Percentiles rank a stretch among this genome's conserved stretches.
Evolutionary conservation across 1,140 invertebrate genomes (phyloP).

Genomic region (Diplogasteroides magnus): DNA sequence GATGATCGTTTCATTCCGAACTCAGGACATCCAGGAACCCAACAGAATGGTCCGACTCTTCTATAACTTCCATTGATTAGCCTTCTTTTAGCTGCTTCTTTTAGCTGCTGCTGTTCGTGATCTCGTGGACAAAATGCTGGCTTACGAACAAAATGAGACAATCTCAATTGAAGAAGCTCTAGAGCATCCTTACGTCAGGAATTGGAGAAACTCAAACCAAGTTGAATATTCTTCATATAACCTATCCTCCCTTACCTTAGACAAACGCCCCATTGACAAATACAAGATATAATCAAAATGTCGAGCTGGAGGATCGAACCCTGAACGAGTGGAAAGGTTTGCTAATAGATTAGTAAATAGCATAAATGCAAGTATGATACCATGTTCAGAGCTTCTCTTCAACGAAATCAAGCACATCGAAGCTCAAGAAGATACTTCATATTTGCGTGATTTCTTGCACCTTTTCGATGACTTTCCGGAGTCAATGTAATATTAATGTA

Average conservation of each 20-base stretch:
- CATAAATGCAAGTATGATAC: not conserved
- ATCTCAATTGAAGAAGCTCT: constrained; percentile 18
- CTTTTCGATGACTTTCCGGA: no score
- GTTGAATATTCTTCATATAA: not conserved
- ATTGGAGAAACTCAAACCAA: constrained; percentile 5
- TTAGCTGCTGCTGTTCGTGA: constrained; percentile 13
- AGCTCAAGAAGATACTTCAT: constrained; percentile 8
- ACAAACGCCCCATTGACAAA: not conserved
- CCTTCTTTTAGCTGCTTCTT: no score
- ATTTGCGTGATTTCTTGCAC: no score
- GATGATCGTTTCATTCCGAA: constrained; percentile 11
- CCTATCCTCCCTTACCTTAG: not conserved
- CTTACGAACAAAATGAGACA: constrained; percentile 13
- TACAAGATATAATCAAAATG: constrained; percentile 3
- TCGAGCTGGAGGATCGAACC: constrained; percentile 12
- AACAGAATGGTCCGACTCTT: constrained; percentile 6
- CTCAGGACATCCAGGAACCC: constrained; percentile 11
- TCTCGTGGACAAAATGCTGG: constrained; percentile 17
- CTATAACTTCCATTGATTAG: no score
- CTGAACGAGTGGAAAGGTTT: constrained; percentile 18
- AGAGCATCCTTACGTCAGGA: constrained; percentile 14
- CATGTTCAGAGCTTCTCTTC: constrained; percentile 13
- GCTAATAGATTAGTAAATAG: not conserved
- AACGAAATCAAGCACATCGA: constrained; percentile 15
- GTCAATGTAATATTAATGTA: no score